A percentile compares a stretch with the other conserved stretches of the same genome.
phyloP scores from a whole-genome alignment of 2,888 invertebrate genomes.

The Glomeris marginata region DNA sequence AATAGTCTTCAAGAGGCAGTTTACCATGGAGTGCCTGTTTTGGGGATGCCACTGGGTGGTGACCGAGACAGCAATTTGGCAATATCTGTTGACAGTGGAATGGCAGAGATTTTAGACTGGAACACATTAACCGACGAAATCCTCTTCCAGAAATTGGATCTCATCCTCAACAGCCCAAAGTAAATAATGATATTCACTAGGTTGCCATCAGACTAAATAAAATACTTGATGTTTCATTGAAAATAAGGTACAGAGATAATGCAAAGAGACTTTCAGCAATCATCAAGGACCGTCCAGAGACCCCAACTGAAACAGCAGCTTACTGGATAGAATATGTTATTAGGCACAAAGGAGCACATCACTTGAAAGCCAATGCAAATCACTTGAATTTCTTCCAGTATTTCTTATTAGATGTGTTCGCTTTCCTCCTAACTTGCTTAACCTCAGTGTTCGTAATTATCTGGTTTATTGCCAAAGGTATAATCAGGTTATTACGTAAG shows the following conservation, averaged over 20 bases:
- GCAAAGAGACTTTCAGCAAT: slow-evolving; percentile 1
- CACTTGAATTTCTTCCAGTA: slow-evolving; percentile 5
- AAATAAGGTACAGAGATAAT: slow-evolving; percentile 2
- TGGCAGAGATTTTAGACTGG: not conserved
- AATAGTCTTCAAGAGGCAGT: slow-evolving; percentile 2
- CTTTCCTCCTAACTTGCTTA: not conserved
- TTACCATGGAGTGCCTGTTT: slow-evolving; percentile 5
- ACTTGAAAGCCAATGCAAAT: slow-evolving; percentile 1
- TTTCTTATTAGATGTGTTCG: slow-evolving; percentile 4
- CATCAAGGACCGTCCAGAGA: not conserved
- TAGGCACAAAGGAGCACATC: slow-evolving; percentile 5
- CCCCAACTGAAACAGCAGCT: not conserved
- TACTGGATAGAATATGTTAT: slow-evolving; percentile 8
- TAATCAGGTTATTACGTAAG: too few species aligned
- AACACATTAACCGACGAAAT: not conserved
- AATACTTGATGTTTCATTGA: too few species aligned
- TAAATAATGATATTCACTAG: too few species aligned
- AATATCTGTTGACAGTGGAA: not conserved
- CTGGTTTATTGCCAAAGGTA: too few species aligned
- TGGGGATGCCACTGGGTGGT: slow-evolving; percentile 1
- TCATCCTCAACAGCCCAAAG: too few species aligned
- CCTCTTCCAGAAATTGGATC: not conserved
- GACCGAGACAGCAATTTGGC: slow-evolving; percentile 3
- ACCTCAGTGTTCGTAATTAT: too few species aligned
- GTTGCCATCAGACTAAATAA: too few species aligned